Conservation (phyloP, 1,140 invertebrate genomes). For the Leptinotarsa undecemlineata region DNA sequence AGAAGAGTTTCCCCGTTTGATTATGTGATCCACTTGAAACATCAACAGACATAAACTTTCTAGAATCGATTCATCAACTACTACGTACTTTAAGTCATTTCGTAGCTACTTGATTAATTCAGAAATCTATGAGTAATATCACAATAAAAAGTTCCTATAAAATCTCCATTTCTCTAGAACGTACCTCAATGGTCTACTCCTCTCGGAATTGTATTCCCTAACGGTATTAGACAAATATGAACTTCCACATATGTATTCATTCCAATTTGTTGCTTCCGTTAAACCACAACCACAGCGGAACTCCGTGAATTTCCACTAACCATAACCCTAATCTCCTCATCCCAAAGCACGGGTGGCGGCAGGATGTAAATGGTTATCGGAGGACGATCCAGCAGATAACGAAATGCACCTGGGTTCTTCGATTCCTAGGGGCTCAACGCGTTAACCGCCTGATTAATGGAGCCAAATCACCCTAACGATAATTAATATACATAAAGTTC, state of each 20-base stretch:
- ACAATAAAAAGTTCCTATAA: too few relatives aligned
- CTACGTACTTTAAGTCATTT: too few relatives aligned
- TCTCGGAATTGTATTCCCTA: not conserved
- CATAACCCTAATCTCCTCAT: not conserved
- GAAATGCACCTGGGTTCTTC: slow-evolving; percentile 35
- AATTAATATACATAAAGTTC: slow-evolving; percentile 40
- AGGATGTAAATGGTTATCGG: slow-evolving; percentile 1
- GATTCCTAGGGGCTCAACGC: slow-evolving; percentile 26
- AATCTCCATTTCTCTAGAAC: too few relatives aligned
- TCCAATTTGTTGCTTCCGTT: not conserved
- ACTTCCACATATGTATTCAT: slow-evolving; percentile 1
- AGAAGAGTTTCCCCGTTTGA: too few relatives aligned
- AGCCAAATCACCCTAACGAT: slow-evolving; percentile 33
- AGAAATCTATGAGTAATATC: too few relatives aligned
- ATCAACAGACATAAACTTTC: too few relatives aligned
- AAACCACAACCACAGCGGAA: not conserved
- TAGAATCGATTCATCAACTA: too few relatives aligned
- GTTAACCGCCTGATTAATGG: slow-evolving; percentile 35
- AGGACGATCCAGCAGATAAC: not conserved
- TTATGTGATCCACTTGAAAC: too few relatives aligned
- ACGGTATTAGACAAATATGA: not conserved
- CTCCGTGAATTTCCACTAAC: slow-evolving; percentile 1
- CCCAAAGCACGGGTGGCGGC: not conserved
- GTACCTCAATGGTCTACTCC: too few relatives aligned
- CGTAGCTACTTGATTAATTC: too few relatives aligned